A percentile compares a stretch with the other conserved stretches of the same genome.
Evolutionary conservation across 2,888 invertebrate species (phyloP).

Genomic region (Agrochola lychnidis): DNA sequence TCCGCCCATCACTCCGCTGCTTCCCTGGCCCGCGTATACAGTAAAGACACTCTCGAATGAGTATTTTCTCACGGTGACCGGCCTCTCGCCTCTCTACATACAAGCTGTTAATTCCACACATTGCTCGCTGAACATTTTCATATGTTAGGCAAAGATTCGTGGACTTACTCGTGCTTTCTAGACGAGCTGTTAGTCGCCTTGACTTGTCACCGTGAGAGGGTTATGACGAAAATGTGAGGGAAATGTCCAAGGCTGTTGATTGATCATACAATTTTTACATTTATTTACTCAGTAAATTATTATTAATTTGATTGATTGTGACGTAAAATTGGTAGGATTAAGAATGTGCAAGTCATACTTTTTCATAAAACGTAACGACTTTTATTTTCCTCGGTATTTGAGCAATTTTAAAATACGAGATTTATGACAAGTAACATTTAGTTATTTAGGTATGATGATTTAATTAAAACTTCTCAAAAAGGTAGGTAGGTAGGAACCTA

Average conservation of each 20-base stretch:
- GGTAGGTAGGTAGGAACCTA: not conserved
- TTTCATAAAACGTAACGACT: not conserved
- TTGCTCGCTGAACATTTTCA: constrained; percentile 63
- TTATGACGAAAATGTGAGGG: constrained; percentile 37
- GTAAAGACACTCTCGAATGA: constrained; percentile 76
- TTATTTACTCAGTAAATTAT: not conserved
- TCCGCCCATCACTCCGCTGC: constrained; percentile 55
- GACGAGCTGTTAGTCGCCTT: constrained; percentile 45
- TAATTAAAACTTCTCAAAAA: not conserved
- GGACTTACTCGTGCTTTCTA: constrained; percentile 60
- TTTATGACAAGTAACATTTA: not conserved
- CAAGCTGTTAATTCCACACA: constrained; percentile 67
- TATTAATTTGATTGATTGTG: not conserved
- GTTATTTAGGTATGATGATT: not conserved
- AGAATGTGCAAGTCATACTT: not conserved
- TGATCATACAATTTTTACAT: not conserved
- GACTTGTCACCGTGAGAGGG: constrained; percentile 44
- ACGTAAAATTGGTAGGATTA: not conserved
- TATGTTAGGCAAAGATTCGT: constrained; percentile 54
- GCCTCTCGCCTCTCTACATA: constrained; percentile 68
- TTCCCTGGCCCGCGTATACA: constrained; percentile 67
- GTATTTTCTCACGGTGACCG: constrained; percentile 84
- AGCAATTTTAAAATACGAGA: not conserved
- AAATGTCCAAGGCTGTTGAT: constrained; percentile 8
- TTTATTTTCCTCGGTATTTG: not conserved